Evolutionary conservation across 2,888 invertebrate species (phyloP), one percentile per base, ranked within the genome.

Genomic region (Rhimphoctona megacephalus): DNA sequence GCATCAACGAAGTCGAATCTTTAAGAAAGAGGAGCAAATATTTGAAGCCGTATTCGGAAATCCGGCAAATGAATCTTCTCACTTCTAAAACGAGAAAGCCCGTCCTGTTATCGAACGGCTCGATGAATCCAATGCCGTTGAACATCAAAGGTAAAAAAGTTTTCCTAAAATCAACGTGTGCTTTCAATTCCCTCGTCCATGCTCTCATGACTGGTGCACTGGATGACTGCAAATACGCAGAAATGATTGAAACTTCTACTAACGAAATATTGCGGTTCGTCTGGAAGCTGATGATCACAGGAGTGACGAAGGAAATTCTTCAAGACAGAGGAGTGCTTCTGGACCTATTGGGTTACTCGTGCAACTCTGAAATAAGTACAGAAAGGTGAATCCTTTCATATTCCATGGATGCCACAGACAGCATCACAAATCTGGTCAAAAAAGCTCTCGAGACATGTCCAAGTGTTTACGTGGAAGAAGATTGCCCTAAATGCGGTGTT

Each of bases 11-110:
- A 14, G 25, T 8, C 3, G 8, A 61, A 67, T 67, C 36, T n/a
- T n/a, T n/a, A n/a, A n/a, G n/a, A n/a, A 25, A 8, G 19, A 39
- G 8, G n/a, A 39, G 36, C 67, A 67, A 67, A 43, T 67, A 67
- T 39, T 67, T 39, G n/a, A 39, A 39, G 9, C 39, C 43, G 14
- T 67, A 8, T 67, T 39, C 67, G 6, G 67, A 67, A 39, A 36
- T 67, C 39, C 67, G 67, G n/a, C 67, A 67, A 22, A 67, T 19
- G 39, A 67, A 67, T 39, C 39, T 43, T 22, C 43, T 67, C 33
- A 67, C 39, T 19, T 0, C 9, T 2, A 19, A 39, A n/a, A 67
- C 39, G n/a, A 43, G 9, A 17, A 64, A 64, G 30, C 64, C 64
- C 9, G 25, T 25, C 30, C 64, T 64, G 5, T 30, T 64, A 30